A percentile compares a stretch with the other conserved stretches of the same genome.
These are phyloP conservation scores for Macquaria australasica DNA, from an alignment of 2,113 vertebrate species.

Conservation along the genomic window DNA sequence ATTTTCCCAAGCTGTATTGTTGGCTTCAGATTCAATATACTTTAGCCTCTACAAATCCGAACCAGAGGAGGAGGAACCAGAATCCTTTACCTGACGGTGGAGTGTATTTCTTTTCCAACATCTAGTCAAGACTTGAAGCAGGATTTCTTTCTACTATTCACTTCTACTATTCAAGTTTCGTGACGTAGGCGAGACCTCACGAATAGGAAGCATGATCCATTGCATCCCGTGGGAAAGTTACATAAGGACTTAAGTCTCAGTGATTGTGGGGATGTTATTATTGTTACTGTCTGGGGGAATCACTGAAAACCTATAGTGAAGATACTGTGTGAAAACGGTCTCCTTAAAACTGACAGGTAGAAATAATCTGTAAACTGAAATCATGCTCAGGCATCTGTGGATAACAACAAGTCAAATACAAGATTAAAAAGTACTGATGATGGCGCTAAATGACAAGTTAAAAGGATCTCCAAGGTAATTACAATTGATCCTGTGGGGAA, in stretches of 20 bases:
- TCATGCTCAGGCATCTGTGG: background rate
- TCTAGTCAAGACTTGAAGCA: background rate
- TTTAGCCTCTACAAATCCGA: slow-evolving; percentile 34
- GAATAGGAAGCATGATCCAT: background rate
- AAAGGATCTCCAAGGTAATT: background rate
- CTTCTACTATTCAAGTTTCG: background rate
- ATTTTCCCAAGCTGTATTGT: slow-evolving; percentile 47
- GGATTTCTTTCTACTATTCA: background rate
- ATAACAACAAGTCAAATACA: no score
- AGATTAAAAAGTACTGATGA: no score
- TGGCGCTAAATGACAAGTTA: background rate
- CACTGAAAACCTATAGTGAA: slow-evolving; percentile 4
- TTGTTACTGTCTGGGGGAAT: slow-evolving; percentile 9
- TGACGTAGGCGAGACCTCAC: slow-evolving; percentile 5
- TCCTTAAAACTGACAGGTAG: background rate
- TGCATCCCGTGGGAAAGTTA: background rate
- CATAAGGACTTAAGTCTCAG: slow-evolving; percentile 7
- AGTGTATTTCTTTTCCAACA: slow-evolving; percentile 8
- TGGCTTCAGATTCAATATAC: slow-evolving; percentile 34
- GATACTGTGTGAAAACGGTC: background rate
- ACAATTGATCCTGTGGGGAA: background rate
- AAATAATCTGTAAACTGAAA: slow-evolving; percentile 1
- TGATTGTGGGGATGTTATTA: slow-evolving; percentile 17
- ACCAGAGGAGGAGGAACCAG: background rate
- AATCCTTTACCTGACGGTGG: background rate